Base-by-base conservation (phyloP, 2,113 vertebrate genomes). In the Ivindomyrus marchei region DNA sequence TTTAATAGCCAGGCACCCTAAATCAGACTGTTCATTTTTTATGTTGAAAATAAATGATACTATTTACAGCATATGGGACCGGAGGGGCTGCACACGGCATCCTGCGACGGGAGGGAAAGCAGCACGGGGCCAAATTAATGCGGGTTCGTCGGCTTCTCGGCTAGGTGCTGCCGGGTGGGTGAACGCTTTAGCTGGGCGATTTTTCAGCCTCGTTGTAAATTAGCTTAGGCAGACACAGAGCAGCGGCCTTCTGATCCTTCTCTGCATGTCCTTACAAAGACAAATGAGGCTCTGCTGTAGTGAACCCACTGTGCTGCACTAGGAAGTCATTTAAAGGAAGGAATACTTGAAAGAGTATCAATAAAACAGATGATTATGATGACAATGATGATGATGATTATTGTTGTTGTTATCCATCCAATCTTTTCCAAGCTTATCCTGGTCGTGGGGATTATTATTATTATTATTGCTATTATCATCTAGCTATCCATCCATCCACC, bases 181-280 rank as follows among this genome's bases (percentile, higher is more conserved):
- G 45, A 85, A 49, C 13, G 39, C 24, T 89, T 56, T 45, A 58
- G 49, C 80, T 15, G 24, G 70, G 85, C 27, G 17, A 77, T 90
- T 87, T 87, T 87, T 70, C 80, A 74, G 85, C 46, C 53, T 66
- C 31, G 62, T 88, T 77, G 84, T 52, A 90, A 70, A 90, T 77
- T 50, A 85, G 85, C 80, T 88, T 42, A 87, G 49, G 52, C 85
- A 87, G 58, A 45, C 85, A 74, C 62, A 87, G 85, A 90, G 62
- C 46, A 46, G 27, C n/a, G 46, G 58, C 27, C 45, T 39, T 58
- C 56, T 87, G n/a, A 62, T 47, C n/a, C 27, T 90, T 52, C 85
- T 52, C 47, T 42, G 45, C 36, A 27, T 66, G 39, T 86, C 84
- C 42, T 90, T 49, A 86, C 83, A 87, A 53, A 70, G 89, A 87